These are phyloP conservation scores for Coregonus suidteri DNA, from an alignment of 2,797 vertebrate species.

Conservation along the genomic window DNA sequence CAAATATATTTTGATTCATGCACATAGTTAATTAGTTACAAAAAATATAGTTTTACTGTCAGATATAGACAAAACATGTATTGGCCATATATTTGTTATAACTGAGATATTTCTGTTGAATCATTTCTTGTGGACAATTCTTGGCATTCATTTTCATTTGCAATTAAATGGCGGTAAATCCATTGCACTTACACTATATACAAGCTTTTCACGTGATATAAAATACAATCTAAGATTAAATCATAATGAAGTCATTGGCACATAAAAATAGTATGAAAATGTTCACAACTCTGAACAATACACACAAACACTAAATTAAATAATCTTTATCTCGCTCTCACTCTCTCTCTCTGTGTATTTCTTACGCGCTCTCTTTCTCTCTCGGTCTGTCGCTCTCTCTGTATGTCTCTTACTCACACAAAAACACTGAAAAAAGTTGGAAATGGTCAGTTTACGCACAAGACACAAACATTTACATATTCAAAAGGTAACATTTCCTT, in stretches of 20 bases:
- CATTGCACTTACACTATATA: conserved; percentile 66
- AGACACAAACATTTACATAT: conserved; percentile 62
- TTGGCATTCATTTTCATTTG: conserved; percentile 55
- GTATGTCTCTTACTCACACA: conserved; percentile 29
- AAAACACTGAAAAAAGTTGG: conserved; percentile 46
- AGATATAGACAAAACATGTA: background rate
- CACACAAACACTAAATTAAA: conserved; percentile 43
- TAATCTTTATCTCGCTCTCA: background rate
- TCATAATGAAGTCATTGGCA: conserved; percentile 38
- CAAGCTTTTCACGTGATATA: conserved; percentile 63
- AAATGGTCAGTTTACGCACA: conserved; percentile 58
- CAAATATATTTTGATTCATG: conserved; percentile 12
- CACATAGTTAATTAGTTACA: conserved; percentile 16
- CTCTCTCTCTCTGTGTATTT: conserved; percentile 23
- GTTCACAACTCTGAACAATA: conserved; percentile 28
- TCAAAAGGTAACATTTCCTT: conserved; percentile 43
- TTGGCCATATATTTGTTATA: conserved; percentile 39
- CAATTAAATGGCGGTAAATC: conserved; percentile 52
- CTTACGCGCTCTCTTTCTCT: conserved; percentile 14
- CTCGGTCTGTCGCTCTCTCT: conserved; percentile 23
- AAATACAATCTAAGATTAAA: conserved; percentile 60
- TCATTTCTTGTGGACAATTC: conserved; percentile 39
- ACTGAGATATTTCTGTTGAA: background rate
- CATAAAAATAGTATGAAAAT: conserved; percentile 34
- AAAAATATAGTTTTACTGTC: conserved; percentile 2